phyloP scores from a whole-genome alignment of 2,113 vertebrate species.

The Salminus brasiliensis region DNA sequence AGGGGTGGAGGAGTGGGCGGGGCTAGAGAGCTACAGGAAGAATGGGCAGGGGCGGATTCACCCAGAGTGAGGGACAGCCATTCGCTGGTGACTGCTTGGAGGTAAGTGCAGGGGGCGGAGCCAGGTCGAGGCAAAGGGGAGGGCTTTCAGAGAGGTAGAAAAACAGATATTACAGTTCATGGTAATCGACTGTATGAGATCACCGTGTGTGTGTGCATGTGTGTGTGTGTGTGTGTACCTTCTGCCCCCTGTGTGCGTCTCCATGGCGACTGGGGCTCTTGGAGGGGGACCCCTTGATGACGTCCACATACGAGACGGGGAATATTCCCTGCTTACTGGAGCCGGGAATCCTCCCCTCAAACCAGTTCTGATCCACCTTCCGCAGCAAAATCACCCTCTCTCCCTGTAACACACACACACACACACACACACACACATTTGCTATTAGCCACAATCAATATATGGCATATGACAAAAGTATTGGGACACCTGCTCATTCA shows the following conservation, averaged over 20 bases:
- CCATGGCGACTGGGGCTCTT: conserved; percentile 82
- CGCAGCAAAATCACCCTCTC: conserved; percentile 90
- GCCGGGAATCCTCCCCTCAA: conserved; percentile 93
- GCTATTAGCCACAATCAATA: neutral
- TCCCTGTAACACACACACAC: conserved; percentile 78
- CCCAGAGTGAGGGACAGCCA: conserved; percentile 78
- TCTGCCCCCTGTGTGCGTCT: conserved; percentile 84
- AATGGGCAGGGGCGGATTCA: conserved; percentile 61
- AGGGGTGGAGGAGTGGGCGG: conserved; percentile 72
- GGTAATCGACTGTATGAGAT: too few relatives aligned
- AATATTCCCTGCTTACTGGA: conserved; percentile 96
- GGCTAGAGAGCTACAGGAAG: conserved; percentile 61
- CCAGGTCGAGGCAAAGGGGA: conserved; percentile 57
- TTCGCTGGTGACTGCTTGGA: conserved; percentile 73
- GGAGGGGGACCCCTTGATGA: conserved; percentile 83
- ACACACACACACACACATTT: conserved; percentile 28
- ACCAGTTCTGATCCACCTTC: conserved; percentile 98
- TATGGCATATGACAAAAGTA: too few relatives aligned
- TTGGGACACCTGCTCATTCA: too few relatives aligned
- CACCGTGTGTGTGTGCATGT: too few relatives aligned
- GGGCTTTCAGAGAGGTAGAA: conserved; percentile 66
- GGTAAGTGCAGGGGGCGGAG: conserved; percentile 62
- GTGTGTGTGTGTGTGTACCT: too few relatives aligned
- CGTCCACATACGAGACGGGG: conserved; percentile 93
- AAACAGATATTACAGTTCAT: conserved; percentile 59